phyloP scores from a whole-genome alignment of 1,140 invertebrate genomes.

The Apis laboriosa region DNA sequence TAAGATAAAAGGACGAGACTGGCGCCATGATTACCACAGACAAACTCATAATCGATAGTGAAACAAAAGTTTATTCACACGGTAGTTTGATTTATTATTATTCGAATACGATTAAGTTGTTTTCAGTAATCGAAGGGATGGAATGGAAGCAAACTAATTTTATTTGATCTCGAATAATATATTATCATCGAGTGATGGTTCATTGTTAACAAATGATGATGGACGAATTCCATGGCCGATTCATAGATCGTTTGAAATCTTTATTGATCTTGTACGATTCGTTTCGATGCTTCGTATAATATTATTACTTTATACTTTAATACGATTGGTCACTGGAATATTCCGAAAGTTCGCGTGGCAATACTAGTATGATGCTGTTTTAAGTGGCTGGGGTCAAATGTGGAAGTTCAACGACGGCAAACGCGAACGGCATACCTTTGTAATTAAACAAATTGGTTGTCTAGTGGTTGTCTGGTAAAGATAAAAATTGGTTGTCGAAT shows the following conservation, averaged over 20 bases:
- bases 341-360: constrained; percentile 23
- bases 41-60: no score
- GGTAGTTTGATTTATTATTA: no score
- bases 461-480: neutral
- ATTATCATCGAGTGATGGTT: no score
- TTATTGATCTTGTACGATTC: neutral
- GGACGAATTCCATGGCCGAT: neutral
- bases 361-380: constrained; percentile 5
- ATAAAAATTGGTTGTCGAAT: neutral
- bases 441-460: constrained; percentile 24
- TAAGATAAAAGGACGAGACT: no score
- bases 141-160: no score
- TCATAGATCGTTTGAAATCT: neutral
- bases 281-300: neutral
- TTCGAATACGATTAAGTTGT: no score
- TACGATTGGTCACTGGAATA: neutral
- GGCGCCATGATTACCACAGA: no score
- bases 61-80: no score
- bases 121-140: no score
- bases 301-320: neutral
- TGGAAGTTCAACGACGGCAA: constrained; percentile 16
- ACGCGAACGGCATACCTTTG: constrained; percentile 18
- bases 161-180: no score
- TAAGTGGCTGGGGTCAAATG: constrained; percentile 17
- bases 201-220: neutral